Conservation (phyloP, 2,888 invertebrate species). For the Calliphora vomitoria region DNA sequence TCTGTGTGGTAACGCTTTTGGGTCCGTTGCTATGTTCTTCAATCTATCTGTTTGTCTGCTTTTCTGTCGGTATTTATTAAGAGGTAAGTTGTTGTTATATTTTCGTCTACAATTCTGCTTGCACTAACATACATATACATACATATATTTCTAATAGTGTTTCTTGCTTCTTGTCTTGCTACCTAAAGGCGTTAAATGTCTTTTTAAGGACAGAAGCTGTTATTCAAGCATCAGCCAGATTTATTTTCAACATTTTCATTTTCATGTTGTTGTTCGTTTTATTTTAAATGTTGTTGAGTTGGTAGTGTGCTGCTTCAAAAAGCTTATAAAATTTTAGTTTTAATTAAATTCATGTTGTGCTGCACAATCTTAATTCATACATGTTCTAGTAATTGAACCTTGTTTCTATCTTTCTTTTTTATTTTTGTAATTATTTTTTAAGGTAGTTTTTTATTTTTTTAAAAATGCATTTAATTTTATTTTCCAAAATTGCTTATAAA, state of each 20-base stretch:
- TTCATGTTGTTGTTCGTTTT: constrained; percentile 40
- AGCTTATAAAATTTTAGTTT: constrained; percentile 73
- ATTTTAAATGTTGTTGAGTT: too few species aligned
- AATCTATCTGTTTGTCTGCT: neutral
- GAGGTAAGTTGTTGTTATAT: constrained; percentile 66
- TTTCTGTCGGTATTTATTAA: constrained; percentile 33
- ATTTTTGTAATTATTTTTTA: constrained; percentile 59
- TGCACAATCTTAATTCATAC: constrained; percentile 70
- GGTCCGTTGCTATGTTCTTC: neutral
- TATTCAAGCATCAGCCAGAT: constrained; percentile 69
- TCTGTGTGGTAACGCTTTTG: neutral
- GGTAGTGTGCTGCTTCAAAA: constrained; percentile 62
- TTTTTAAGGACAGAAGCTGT: constrained; percentile 70
- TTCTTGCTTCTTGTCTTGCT: constrained; percentile 58
- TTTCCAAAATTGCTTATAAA: constrained; percentile 58
- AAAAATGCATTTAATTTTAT: constrained; percentile 58
- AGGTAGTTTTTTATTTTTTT: constrained; percentile 55
- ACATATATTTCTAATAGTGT: constrained; percentile 27
- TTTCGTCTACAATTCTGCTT: constrained; percentile 54
- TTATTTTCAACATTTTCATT: constrained; percentile 64
- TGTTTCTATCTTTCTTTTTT: constrained; percentile 15
- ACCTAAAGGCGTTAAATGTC: constrained; percentile 72
- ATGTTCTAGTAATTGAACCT: constrained; percentile 51
- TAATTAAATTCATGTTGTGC: constrained; percentile 73
- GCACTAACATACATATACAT: neutral